Conservation (phyloP, 2,888 invertebrate species). For the Alitta virens region DNA sequence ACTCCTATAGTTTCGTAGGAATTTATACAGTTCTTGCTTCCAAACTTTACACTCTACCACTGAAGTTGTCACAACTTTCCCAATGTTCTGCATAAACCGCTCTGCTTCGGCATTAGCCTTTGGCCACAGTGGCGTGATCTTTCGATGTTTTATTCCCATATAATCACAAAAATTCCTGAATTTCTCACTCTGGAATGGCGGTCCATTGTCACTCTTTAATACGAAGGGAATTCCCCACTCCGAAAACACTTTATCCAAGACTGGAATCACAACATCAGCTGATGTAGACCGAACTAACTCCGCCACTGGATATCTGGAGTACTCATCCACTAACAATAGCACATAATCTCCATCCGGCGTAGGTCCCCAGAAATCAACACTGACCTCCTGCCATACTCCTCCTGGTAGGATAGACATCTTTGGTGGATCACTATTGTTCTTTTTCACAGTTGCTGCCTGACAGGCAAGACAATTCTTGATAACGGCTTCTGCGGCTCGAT, state of each 20-base stretch:
- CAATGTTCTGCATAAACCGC: neutral
- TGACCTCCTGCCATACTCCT: slow-evolving; percentile 7
- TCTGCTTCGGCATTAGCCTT: neutral
- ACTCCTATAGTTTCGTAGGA: no score
- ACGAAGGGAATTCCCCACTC: neutral
- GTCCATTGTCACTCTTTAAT: neutral
- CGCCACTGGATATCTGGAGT: slow-evolving; percentile 1
- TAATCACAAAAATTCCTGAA: neutral
- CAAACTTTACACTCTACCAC: no score
- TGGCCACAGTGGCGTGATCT: neutral
- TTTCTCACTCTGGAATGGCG: neutral
- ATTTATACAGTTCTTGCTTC: no score
- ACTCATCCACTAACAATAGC: neutral
- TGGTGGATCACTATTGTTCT: slow-evolving; percentile 1
- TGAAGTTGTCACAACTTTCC: no score
- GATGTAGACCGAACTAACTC: neutral
- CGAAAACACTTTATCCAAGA: neutral
- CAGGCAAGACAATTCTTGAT: neutral
- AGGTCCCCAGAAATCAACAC: neutral
- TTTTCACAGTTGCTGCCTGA: neutral
- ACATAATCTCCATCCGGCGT: neutral
- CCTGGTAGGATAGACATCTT: slow-evolving; percentile 1
- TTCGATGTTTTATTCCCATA: neutral
- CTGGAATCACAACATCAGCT: neutral
- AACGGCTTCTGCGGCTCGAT: neutral